phyloP scores from a whole-genome alignment of 2,113 vertebrate species.

The Corydoras sp. region DNA sequence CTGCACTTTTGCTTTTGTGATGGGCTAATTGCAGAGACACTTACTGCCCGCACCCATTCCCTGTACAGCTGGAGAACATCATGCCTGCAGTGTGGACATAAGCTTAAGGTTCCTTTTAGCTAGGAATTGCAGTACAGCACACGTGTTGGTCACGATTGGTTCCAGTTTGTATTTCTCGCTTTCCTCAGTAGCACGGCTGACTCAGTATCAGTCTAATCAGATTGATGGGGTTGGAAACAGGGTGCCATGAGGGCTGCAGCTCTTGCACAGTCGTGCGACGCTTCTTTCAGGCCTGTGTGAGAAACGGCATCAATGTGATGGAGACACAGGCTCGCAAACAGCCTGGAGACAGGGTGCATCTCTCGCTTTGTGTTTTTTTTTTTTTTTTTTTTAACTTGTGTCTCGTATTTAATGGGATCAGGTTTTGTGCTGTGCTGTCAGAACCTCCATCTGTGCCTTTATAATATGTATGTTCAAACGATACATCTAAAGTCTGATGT shows the following conservation, averaged over 20 bases:
- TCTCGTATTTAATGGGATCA: slow-evolving; percentile 8
- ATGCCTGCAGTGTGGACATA: no score
- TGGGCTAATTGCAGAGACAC: no score
- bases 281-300: slow-evolving; percentile 46
- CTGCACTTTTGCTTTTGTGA: no score
- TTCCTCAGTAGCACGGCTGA: slow-evolving; percentile 16
- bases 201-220: slow-evolving; percentile 42
- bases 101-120: no score
- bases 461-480: no score
- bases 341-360: slow-evolving; percentile 59
- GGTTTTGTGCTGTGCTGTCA: not conserved
- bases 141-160: not conserved
- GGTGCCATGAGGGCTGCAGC: slow-evolving; percentile 33
- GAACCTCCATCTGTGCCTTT: not conserved
- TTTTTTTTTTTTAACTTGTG: slow-evolving; percentile 2
- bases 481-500: no score
- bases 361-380: slow-evolving; percentile 21
- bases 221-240: slow-evolving; percentile 44
- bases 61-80: no score
- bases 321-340: slow-evolving; percentile 46
- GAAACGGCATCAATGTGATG: slow-evolving; percentile 55
- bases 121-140: no score
- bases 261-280: slow-evolving; percentile 24
- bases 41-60: no score
- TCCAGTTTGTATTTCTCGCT: not conserved